Conservation (phyloP, 2,797 vertebrate genomes). For the Bovichtus diacanthus region DNA sequence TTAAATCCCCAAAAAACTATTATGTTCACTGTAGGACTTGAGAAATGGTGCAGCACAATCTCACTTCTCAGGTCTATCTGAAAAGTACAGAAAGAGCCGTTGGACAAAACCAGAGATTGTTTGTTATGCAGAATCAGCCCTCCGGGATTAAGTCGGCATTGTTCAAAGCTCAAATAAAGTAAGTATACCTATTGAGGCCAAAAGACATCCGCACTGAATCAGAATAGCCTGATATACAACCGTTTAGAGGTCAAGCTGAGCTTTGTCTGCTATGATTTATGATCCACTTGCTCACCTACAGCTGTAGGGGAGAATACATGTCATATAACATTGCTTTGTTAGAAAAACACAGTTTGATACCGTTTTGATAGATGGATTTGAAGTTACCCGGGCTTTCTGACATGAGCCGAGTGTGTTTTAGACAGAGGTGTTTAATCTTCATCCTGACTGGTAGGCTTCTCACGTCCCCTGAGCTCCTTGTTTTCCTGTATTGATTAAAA, state of each 20-base stretch:
- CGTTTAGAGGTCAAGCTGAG: slow-evolving; percentile 97
- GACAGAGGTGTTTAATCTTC: slow-evolving; percentile 90
- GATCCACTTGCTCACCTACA: slow-evolving; percentile 93
- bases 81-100: slow-evolving; percentile 47
- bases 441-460: slow-evolving; percentile 83
- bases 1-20: slow-evolving; percentile 20
- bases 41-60: slow-evolving; percentile 20
- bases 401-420: slow-evolving; percentile 81
- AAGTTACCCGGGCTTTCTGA: slow-evolving; percentile 84
- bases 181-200: slow-evolving; percentile 89
- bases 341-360: slow-evolving; percentile 89
- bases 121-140: slow-evolving; percentile 83
- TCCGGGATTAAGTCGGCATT: slow-evolving; percentile 88
- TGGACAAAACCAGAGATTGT: slow-evolving; percentile 70
- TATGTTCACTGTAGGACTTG: not conserved
- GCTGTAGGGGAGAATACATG: slow-evolving; percentile 88
- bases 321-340: slow-evolving; percentile 87
- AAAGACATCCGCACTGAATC: slow-evolving; percentile 92
- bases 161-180: slow-evolving; percentile 90
- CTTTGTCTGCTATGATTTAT: slow-evolving; percentile 96
- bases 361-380: slow-evolving; percentile 88
- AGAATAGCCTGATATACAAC: slow-evolving; percentile 95
- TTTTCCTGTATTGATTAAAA: slow-evolving; percentile 89
- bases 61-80: slow-evolving; percentile 44
- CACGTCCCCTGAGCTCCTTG: slow-evolving; percentile 85